Evolutionary conservation across 1,140 invertebrate genomes (phyloP).

Genomic region (Ceratosolen solmsi): DNA sequence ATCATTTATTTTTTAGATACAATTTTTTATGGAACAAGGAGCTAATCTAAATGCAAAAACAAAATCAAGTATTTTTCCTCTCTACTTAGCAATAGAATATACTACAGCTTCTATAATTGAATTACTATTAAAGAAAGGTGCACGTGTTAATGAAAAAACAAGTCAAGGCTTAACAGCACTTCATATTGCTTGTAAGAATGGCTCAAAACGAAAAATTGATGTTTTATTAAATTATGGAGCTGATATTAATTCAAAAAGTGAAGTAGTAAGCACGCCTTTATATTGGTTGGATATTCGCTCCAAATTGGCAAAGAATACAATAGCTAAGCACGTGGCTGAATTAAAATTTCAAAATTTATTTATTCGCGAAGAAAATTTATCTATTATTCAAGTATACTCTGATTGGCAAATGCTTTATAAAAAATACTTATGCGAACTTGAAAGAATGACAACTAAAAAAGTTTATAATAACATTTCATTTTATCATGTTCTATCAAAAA

Average conservation of each 20-base stretch:
- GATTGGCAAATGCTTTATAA: too few relatives aligned
- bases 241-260: neutral
- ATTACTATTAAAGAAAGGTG: neutral
- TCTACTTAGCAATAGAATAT: conserved; percentile 4
- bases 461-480: too few relatives aligned
- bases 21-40: neutral
- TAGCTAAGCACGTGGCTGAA: too few relatives aligned
- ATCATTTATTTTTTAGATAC: neutral
- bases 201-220: neutral
- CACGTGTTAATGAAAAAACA: neutral
- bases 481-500: too few relatives aligned
- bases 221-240: neutral
- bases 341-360: too few relatives aligned
- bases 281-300: too few relatives aligned
- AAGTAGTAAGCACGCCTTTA: too few relatives aligned
- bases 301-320: too few relatives aligned
- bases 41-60: neutral
- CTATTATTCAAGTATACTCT: too few relatives aligned
- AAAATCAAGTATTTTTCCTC: neutral
- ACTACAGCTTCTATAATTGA: neutral
- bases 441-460: too few relatives aligned
- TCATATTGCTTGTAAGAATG: neutral
- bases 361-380: too few relatives aligned
- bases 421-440: too few relatives aligned
- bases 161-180: neutral